Percentiles rank a stretch among this genome's conserved stretches.
phyloP scores from a whole-genome alignment of 2,113 vertebrate species.

The Montifringilla adamsi region DNA sequence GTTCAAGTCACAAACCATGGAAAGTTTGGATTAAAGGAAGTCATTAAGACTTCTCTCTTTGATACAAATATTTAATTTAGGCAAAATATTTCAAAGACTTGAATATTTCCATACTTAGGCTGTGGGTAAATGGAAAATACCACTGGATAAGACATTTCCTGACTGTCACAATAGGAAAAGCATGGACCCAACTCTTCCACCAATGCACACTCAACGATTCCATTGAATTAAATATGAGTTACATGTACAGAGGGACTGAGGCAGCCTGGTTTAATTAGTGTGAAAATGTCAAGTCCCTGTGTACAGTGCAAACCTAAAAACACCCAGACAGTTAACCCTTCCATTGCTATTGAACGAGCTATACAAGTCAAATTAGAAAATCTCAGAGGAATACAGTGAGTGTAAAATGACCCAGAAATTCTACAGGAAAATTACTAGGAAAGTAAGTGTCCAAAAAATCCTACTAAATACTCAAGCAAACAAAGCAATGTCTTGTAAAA shows the following conservation, averaged over 20 bases:
- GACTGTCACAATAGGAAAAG: not conserved
- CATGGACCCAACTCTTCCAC: not conserved
- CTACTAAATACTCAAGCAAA: not conserved
- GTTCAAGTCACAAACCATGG: not conserved
- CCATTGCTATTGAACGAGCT: not conserved
- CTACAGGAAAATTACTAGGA: not conserved
- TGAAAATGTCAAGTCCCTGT: slow-evolving; percentile 55
- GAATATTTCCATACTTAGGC: not conserved
- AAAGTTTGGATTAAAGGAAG: not conserved
- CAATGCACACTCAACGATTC: not conserved
- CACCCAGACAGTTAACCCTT: slow-evolving; percentile 26
- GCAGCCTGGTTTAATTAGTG: slow-evolving; percentile 51
- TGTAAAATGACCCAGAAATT: not conserved
- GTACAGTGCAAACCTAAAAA: slow-evolving; percentile 23
- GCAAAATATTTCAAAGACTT: not conserved
- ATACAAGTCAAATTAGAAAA: not conserved
- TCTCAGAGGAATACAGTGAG: not conserved
- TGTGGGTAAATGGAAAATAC: not conserved
- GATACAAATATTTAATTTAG: not conserved
- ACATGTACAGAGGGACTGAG: slow-evolving; percentile 37
- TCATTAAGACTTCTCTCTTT: not conserved
- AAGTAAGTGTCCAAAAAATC: not conserved
- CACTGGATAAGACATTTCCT: not conserved
- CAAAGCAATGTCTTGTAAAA: not conserved
- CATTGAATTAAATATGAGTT: slow-evolving; percentile 66